Evolutionary conservation across 2,113 vertebrate species (phyloP).

Genomic region (Puntigrus tetrazona): DNA sequence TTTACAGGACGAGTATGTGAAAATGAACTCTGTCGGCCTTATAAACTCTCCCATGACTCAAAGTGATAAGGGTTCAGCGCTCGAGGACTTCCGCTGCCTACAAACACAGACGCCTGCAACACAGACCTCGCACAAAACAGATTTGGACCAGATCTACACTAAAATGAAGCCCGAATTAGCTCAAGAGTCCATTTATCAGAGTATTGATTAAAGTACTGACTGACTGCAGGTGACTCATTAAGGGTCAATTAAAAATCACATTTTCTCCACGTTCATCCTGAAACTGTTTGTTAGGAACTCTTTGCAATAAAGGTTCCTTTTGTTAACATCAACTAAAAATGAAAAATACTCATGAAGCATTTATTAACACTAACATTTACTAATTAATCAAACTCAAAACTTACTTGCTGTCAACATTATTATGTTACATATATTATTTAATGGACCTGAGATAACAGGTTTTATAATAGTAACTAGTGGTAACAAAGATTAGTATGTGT

Average conservation of each 20-base stretch:
- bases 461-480: too few relatives aligned
- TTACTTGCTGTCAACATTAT: too few relatives aligned
- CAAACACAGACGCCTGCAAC: not conserved
- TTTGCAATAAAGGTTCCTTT: not conserved
- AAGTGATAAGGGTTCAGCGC: not conserved
- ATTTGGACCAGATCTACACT: not conserved
- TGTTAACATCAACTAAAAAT: not conserved
- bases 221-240: not conserved
- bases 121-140: not conserved
- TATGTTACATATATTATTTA: too few relatives aligned
- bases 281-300: not conserved
- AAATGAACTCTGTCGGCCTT: not conserved
- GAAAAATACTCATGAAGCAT: not conserved
- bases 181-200: constrained; percentile 20
- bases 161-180: not conserved
- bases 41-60: not conserved
- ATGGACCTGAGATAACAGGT: too few relatives aligned
- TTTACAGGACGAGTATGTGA: constrained; percentile 32
- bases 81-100: not conserved
- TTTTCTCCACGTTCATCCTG: not conserved
- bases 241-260: not conserved
- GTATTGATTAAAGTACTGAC: not conserved
- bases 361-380: not conserved
- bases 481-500: too few relatives aligned
- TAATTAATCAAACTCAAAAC: too few relatives aligned